phyloP scores from a whole-genome alignment of 1,140 invertebrate genomes.

The Hirudo medicinalis region DNA sequence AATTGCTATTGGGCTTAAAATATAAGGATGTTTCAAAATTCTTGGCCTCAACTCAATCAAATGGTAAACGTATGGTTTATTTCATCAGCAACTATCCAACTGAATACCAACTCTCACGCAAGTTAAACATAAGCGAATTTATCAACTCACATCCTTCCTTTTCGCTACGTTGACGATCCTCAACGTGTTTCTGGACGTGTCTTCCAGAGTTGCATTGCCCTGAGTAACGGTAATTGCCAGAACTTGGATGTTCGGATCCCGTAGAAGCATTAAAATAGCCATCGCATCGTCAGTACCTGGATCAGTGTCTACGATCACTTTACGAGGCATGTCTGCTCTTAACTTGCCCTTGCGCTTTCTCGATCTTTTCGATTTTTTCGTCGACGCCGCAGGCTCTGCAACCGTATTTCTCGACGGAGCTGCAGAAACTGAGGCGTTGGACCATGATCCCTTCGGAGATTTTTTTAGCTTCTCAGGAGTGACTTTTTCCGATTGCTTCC shows the following conservation, averaged over 20 bases:
- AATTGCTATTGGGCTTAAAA: background rate
- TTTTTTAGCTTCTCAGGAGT: too few species aligned
- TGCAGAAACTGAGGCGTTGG: too few species aligned
- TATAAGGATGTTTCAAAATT: background rate
- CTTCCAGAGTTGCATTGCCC: conserved; percentile 10
- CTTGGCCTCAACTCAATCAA: background rate
- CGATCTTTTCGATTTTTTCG: too few species aligned
- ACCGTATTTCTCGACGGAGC: too few species aligned
- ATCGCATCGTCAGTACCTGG: conserved; percentile 36
- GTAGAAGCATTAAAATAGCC: conserved; percentile 33
- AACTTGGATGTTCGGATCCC: conserved; percentile 23
- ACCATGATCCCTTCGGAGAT: too few species aligned
- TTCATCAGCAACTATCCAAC: conserved; percentile 9
- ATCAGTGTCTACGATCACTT: conserved; percentile 35
- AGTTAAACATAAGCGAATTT: background rate
- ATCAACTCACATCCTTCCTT: conserved; percentile 11
- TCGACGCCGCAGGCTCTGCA: too few species aligned
- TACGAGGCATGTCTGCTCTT: conserved; percentile 8
- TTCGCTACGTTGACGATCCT: background rate
- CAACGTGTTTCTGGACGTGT: background rate
- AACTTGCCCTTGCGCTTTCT: background rate
- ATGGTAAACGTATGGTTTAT: too few species aligned
- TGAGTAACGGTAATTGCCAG: conserved; percentile 12
- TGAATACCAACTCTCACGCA: too few species aligned
- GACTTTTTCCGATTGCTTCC: too few species aligned